Base-by-base conservation (phyloP, 2,113 vertebrate species). In the Tiliqua scincoides region DNA sequence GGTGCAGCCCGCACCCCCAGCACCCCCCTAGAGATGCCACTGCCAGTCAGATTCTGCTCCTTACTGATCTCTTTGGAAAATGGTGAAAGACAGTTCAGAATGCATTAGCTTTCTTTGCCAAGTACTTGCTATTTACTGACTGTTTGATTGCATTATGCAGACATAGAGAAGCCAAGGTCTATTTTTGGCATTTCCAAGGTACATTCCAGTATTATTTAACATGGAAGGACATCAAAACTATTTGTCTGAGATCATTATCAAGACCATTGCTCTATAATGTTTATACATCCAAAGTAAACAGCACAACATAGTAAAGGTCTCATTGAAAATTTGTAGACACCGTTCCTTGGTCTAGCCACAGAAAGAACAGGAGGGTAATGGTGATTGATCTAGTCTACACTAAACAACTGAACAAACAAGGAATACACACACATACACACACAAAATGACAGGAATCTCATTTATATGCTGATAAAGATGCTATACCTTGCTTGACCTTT, bases 41-140 rank as follows among this genome's bases (percentile, higher is more conserved):
- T n/a, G n/a, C n/a, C n/a, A n/a, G n/a, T 73, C 30, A 63, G 18
- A 48, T 12, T 71, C 27, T 85, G 54, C 65, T 59, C 62, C 20
- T 68, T 93, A 89, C 92, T 92, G 93, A 95, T 92, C 37, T 30
- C 23, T 62, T 68, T 71, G 62, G 54, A 61, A 62, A 62, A 62
- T 91, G 90, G 93, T 71, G 92, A 27, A 82, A 93, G 89, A 86
- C 84, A 91, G 85, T 73, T 15, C 89, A 89, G 90, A 92, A 89
- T 43, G 86, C 40, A 1, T 91, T 93, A 86, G 87, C 87, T 91
- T 92, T 92, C 89, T 85, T 91, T 92, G 88, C 92, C 91, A 94
- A 93, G 68, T 89, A 84, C 86, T 93, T 79, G 75, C 89, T 94
- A 92, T 93, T 93, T 93, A 95, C 84, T 94, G 91, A 87, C 82